Conservation (phyloP, 2,888 invertebrate species). For the Lepidocyrtinus sp. region DNA sequence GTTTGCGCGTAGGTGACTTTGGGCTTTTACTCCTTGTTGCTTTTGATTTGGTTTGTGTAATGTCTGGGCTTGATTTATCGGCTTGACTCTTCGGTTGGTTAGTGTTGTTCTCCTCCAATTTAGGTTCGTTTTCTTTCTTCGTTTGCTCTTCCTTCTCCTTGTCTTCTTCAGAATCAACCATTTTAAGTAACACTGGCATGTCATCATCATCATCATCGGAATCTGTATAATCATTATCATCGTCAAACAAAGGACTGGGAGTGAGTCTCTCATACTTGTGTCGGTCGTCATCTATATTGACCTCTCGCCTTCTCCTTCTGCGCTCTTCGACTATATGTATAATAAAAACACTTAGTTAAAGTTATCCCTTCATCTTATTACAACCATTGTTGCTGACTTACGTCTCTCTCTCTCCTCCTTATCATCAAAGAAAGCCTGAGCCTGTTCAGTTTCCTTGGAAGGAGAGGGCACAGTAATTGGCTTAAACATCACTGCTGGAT, state of each 20-base stretch:
- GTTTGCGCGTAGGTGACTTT: neutral
- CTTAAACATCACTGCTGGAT: neutral
- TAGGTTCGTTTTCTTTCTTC: neutral
- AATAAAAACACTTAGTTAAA: too few species aligned
- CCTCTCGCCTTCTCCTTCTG: neutral
- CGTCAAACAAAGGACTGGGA: constrained; percentile 36
- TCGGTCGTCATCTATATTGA: constrained; percentile 29
- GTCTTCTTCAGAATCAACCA: constrained; percentile 44
- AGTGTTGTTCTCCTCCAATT: too few species aligned
- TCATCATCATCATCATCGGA: constrained; percentile 45
- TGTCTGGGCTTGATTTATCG: constrained; percentile 4
- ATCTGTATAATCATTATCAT: constrained; percentile 7
- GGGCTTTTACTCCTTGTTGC: neutral
- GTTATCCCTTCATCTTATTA: too few species aligned
- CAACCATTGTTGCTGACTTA: too few species aligned
- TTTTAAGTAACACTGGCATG: constrained; percentile 62
- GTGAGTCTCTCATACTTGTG: constrained; percentile 45
- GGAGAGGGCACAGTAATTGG: constrained; percentile 27
- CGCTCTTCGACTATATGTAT: too few species aligned
- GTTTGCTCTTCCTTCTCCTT: neutral
- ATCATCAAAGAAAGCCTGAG: too few species aligned
- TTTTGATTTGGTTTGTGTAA: constrained; percentile 7
- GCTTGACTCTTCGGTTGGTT: too few species aligned
- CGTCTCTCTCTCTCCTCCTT: neutral
- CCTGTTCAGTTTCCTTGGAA: neutral